Base-by-base conservation (phyloP, 2,888 invertebrate species). In the Silvanus unidentatus region DNA sequence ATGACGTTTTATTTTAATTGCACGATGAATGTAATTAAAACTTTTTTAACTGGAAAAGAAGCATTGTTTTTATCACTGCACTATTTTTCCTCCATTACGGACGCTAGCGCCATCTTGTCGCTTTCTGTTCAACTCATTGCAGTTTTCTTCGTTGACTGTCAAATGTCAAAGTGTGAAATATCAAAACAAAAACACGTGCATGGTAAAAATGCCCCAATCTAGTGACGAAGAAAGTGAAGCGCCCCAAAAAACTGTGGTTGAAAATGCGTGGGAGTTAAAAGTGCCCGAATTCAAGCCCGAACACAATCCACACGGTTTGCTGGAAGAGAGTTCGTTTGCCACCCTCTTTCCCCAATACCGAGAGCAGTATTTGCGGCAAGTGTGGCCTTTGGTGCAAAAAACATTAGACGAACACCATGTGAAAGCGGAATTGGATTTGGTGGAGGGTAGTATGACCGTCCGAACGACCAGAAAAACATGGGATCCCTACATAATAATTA, bases 401-500 rank as follows among this genome's bases (percentile, higher is more conserved):
- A 78, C 84, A 1, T 71, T 99, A 13, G 77, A 77, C 22, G 89
- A 91, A 59, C 81, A 90, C 68, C 78, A 81, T 54, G 71, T 98
- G 8, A 83, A 85, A 61, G 92, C 89, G 0, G 94, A 96, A 63
- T 73, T 98, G 51, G 97, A 98, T 73, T 75, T 95, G 1, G 79
- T 96, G 3, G 96, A 97, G 76, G 85, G 98, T 34, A 94, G 92
- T 60, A 89, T 99, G 87, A 83, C 86, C 0, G 99, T 99, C 0
- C 80, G 79, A 69, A 99, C 99, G 0, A 96, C 96, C 0, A 77
- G 89, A 42, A 96, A 97, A 76, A 98, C 98, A 1, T 99, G 94
- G 94, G 99, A 99, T 75, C 99, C 99, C 0, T 98, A 88, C 59
- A 88, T 96, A 42, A 91, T 99, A 36, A 79, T 99, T 16, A 98